These are phyloP conservation scores for Heteromormyrus szaboi DNA, from an alignment of 2,797 vertebrate species.

Conservation along the genomic window DNA sequence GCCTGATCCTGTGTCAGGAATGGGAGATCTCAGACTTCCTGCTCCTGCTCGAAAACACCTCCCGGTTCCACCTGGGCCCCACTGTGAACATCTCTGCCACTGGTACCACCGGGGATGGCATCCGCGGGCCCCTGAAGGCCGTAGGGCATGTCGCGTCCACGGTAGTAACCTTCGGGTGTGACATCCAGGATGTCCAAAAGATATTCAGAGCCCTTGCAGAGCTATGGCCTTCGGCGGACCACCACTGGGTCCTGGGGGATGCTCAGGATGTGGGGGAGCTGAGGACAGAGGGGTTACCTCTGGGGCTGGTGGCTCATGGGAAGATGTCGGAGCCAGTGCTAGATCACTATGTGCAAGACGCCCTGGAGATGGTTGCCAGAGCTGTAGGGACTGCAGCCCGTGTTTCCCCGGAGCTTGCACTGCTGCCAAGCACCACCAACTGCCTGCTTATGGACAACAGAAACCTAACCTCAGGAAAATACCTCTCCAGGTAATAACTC, in stretches of 20 bases:
- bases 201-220: slow-evolving; percentile 70
- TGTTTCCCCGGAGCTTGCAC: slow-evolving; percentile 77
- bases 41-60: slow-evolving; percentile 77
- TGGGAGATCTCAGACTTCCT: slow-evolving; percentile 87
- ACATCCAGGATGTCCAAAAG: slow-evolving; percentile 76
- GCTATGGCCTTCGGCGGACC: slow-evolving; percentile 66
- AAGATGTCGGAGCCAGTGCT: slow-evolving; percentile 76
- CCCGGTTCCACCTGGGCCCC: slow-evolving; percentile 79
- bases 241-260: slow-evolving; percentile 91
- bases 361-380: slow-evolving; percentile 81
- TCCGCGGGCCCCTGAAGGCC: slow-evolving; percentile 70
- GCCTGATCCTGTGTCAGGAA: slow-evolving; percentile 85
- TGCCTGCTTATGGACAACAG: slow-evolving; percentile 77
- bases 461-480: slow-evolving; percentile 83
- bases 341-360: slow-evolving; percentile 88
- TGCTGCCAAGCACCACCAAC: slow-evolving; percentile 88
- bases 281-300: slow-evolving; percentile 82
- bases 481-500: slow-evolving; percentile 82
- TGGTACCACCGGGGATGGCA: slow-evolving; percentile 53
- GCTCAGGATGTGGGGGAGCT: slow-evolving; percentile 88
- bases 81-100: slow-evolving; percentile 79
- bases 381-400: slow-evolving; percentile 81
- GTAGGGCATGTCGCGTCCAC: slow-evolving; percentile 72
- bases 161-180: slow-evolving; percentile 86
- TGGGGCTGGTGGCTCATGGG: slow-evolving; percentile 87